Evolutionary conservation across 1,140 invertebrate species (phyloP).

Genomic region (Hormaphis cornu): DNA sequence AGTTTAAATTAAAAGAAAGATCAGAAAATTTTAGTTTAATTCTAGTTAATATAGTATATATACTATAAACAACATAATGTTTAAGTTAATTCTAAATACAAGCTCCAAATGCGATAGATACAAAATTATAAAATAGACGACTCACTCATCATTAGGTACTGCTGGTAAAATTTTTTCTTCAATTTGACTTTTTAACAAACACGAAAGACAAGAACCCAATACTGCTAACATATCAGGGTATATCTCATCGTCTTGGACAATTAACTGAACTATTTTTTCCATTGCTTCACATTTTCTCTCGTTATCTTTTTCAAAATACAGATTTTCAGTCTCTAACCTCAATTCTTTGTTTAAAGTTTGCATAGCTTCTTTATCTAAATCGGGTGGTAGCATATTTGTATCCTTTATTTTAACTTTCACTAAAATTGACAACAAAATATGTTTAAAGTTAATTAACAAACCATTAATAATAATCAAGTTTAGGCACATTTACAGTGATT

Average conservation of each 20-base stretch:
- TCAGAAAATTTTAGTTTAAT: too few relatives aligned
- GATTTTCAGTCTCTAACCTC: constrained; percentile 8
- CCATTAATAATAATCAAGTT: background rate
- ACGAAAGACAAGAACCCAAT: constrained; percentile 47
- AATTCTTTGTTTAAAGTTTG: constrained; percentile 28
- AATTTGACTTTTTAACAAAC: constrained; percentile 47
- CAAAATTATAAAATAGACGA: too few relatives aligned
- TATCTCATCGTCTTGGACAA: constrained; percentile 55
- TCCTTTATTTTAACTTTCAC: constrained; percentile 30
- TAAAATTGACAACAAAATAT: background rate
- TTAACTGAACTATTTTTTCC: constrained; percentile 57
- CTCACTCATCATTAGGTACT: constrained; percentile 40
- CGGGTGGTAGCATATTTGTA: constrained; percentile 17
- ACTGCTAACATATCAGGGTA: constrained; percentile 51
- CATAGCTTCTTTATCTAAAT: constrained; percentile 26
- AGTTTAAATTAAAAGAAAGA: too few relatives aligned
- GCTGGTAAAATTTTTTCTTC: constrained; percentile 47
- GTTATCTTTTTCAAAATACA: constrained; percentile 34
- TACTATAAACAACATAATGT: too few relatives aligned
- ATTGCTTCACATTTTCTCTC: constrained; percentile 52
- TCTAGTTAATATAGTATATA: too few relatives aligned
- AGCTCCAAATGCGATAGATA: too few relatives aligned
- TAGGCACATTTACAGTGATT: background rate
- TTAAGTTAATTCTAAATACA: too few relatives aligned
- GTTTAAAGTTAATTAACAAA: background rate